phyloP scores from a whole-genome alignment of 2,797 vertebrate genomes.

The Uromys caudimaculatus region DNA sequence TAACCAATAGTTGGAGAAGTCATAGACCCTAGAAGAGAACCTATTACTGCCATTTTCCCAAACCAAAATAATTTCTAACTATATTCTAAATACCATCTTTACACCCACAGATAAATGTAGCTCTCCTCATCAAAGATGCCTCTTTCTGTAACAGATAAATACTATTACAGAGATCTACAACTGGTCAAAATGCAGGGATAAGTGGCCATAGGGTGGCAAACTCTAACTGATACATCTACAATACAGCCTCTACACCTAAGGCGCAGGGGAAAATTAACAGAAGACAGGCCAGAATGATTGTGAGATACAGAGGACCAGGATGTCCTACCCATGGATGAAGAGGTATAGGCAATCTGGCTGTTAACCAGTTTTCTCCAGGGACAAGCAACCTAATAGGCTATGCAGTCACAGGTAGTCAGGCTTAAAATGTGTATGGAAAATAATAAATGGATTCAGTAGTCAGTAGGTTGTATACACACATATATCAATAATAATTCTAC shows the following conservation, averaged over 20 bases:
- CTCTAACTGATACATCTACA: not conserved
- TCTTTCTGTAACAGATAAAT: not conserved
- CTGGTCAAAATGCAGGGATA: not conserved
- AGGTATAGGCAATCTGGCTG: not conserved
- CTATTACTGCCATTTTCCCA: not conserved
- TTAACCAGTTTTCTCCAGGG: not conserved
- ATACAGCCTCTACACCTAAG: not conserved
- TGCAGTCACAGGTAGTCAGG: not conserved
- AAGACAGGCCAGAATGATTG: not conserved
- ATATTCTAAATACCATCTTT: not conserved
- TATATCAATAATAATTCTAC: not conserved
- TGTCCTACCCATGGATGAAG: not conserved
- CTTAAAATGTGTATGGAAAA: not conserved
- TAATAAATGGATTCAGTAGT: not conserved
- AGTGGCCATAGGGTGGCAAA: not conserved
- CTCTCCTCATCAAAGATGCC: not conserved
- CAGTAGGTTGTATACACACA: not conserved
- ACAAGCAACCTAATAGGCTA: not conserved
- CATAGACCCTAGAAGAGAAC: not conserved
- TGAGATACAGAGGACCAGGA: not conserved
- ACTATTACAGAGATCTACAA: not conserved
- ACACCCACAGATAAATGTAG: not conserved
- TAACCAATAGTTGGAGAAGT: not conserved
- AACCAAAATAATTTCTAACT: not conserved
- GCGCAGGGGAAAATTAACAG: not conserved